Percentiles rank a stretch among this genome's conserved stretches.
phyloP scores from a whole-genome alignment of 2,888 invertebrate species.

The Drosophila robusta region DNA sequence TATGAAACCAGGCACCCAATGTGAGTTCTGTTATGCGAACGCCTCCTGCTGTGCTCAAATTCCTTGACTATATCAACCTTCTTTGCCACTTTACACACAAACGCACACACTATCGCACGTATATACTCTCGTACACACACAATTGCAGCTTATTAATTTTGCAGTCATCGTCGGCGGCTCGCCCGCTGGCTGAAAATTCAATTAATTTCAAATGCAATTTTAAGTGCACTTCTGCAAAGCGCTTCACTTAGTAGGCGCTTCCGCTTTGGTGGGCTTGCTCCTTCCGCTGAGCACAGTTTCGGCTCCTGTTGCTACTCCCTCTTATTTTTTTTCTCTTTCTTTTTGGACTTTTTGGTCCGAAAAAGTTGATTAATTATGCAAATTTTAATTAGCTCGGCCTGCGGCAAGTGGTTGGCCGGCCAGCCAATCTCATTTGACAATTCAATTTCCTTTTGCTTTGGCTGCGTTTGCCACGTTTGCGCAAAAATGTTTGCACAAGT shows the following conservation, averaged over 20 bases:
- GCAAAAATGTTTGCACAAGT: constrained; percentile 38
- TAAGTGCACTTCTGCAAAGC: constrained; percentile 68
- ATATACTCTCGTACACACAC: not conserved
- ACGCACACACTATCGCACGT: not conserved
- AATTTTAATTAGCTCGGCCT: constrained; percentile 71
- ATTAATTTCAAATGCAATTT: constrained; percentile 75
- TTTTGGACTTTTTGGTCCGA: constrained; percentile 14
- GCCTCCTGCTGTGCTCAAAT: constrained; percentile 23
- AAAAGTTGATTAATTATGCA: constrained; percentile 75
- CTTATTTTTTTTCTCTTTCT: constrained; percentile 7
- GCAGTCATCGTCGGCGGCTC: constrained; percentile 15
- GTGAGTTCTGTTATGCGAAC: constrained; percentile 5
- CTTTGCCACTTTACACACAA: not conserved
- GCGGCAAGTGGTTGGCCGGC: constrained; percentile 22
- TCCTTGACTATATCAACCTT: constrained; percentile 17
- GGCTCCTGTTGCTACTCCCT: constrained; percentile 4
- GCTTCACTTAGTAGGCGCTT: constrained; percentile 65
- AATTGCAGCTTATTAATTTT: constrained; percentile 46
- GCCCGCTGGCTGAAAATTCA: constrained; percentile 59
- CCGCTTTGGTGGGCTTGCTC: constrained; percentile 45
- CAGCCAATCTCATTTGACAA: constrained; percentile 58
- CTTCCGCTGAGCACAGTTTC: constrained; percentile 36
- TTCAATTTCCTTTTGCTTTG: constrained; percentile 62
- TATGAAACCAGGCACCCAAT: constrained; percentile 3
- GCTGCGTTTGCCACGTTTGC: constrained; percentile 25